Evolutionary conservation across 1,140 invertebrate genomes (phyloP).

Genomic region (Penaeus japonicus): DNA sequence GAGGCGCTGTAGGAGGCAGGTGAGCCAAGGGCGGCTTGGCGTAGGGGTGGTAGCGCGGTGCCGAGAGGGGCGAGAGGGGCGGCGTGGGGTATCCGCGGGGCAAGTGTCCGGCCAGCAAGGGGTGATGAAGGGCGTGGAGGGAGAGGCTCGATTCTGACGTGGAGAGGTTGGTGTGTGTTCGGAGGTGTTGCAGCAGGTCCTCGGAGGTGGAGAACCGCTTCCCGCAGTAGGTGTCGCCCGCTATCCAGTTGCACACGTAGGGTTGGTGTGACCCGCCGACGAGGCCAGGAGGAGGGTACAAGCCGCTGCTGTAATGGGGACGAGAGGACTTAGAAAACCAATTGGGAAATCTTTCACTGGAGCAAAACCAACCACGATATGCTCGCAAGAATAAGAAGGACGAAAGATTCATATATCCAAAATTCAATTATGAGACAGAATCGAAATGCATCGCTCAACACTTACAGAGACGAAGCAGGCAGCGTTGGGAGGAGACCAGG

Average conservation of each 20-base stretch:
- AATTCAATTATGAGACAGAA: background rate
- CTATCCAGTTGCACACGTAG: constrained; percentile 95
- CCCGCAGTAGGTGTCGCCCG: constrained; percentile 87
- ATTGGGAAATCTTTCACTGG: too few relatives aligned
- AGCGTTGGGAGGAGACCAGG: constrained; percentile 65
- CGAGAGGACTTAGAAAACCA: constrained; percentile 39
- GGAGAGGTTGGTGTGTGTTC: constrained; percentile 84
- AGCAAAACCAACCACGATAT: too few relatives aligned
- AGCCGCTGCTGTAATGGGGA: constrained; percentile 60
- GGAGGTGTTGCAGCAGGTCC: constrained; percentile 92
- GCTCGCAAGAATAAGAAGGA: too few relatives aligned
- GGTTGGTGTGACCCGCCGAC: constrained; percentile 67
- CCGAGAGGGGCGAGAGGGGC: constrained; percentile 81
- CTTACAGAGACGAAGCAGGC: constrained; percentile 64
- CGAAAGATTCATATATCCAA: background rate
- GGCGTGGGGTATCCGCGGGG: constrained; percentile 79
- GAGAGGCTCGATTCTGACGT: constrained; percentile 66
- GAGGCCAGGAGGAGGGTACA: constrained; percentile 60
- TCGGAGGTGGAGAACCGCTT: constrained; percentile 93
- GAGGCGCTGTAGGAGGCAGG: constrained; percentile 50
- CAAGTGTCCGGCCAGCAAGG: constrained; percentile 60
- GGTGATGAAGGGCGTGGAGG: constrained; percentile 67
- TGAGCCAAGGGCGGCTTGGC: constrained; percentile 74
- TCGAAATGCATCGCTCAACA: background rate
- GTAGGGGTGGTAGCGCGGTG: constrained; percentile 88